These are phyloP conservation scores for Indri indri DNA, from an alignment of 2,113 vertebrate species.

Conservation along the genomic window DNA sequence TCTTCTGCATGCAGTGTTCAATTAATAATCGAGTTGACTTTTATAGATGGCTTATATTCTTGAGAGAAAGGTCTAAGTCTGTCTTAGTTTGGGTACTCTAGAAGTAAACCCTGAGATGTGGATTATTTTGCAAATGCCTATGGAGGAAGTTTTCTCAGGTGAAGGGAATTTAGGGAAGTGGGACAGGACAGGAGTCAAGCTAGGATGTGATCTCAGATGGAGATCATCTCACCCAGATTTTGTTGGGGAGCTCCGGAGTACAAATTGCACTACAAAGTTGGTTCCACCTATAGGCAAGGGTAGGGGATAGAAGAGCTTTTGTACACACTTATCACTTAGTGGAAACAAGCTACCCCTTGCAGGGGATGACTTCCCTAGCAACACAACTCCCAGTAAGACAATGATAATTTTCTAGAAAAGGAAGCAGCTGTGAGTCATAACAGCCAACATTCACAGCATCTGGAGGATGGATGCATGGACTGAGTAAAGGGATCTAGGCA, in stretches of 20 bases:
- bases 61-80: background rate
- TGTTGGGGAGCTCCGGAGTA: background rate
- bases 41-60: conserved; percentile 16
- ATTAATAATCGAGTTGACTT: conserved; percentile 7
- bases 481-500: background rate
- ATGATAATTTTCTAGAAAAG: conserved; percentile 34
- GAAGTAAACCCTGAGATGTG: background rate
- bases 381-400: background rate
- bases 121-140: background rate
- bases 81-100: conserved; percentile 2
- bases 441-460: background rate
- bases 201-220: background rate
- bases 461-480: background rate
- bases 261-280: background rate
- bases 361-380: background rate
- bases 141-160: background rate
- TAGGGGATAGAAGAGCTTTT: background rate
- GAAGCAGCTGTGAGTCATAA: background rate
- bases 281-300: background rate
- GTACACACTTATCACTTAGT: background rate
- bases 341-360: background rate
- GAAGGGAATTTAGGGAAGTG: background rate
- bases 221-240: background rate
- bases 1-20: background rate
- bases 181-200: background rate